Percentiles rank a stretch among this genome's conserved stretches.
These are phyloP conservation scores for Drosophila recens DNA, from an alignment of 2,888 invertebrate species.

Conservation along the genomic window DNA sequence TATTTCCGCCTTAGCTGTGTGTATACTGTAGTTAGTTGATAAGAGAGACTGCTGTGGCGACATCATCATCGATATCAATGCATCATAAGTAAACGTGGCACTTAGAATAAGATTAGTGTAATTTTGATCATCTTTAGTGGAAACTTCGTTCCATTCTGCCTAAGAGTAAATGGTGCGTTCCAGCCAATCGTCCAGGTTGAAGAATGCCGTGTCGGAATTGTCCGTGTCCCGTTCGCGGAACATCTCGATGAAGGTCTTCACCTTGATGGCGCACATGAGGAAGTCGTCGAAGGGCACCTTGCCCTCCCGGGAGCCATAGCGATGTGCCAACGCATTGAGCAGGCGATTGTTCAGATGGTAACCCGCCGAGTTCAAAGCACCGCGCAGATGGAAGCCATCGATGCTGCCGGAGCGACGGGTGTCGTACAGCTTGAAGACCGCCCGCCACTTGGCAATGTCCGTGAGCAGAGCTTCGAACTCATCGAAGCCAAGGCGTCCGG, in stretches of 20 bases:
- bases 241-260: conserved; percentile 97
- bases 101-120: conserved; percentile 66
- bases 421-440: conserved; percentile 94
- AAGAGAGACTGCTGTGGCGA: conserved; percentile 28
- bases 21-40: conserved; percentile 47
- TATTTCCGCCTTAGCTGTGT: conserved; percentile 61
- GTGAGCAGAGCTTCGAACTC: conserved; percentile 95
- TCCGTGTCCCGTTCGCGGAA: conserved; percentile 91
- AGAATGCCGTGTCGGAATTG: conserved; percentile 91
- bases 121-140: conserved; percentile 31
- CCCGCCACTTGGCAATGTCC: conserved; percentile 95
- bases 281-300: conserved; percentile 97
- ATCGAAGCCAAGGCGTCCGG: conserved; percentile 95
- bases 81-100: conserved; percentile 73
- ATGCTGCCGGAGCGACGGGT: conserved; percentile 91
- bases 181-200: conserved; percentile 96
- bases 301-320: conserved; percentile 94
- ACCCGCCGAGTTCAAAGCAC: conserved; percentile 95
- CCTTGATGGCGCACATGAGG: conserved; percentile 96
- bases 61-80: conserved; percentile 35
- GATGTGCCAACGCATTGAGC: conserved; percentile 94
- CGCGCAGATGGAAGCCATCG: conserved; percentile 92
- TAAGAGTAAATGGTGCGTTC: conserved; percentile 95
- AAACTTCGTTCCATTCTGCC: conserved; percentile 16
- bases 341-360: conserved; percentile 96